A percentile compares a stretch with the other conserved stretches of the same genome.
These are phyloP conservation scores for Pomacea maculata DNA, from an alignment of 1,140 invertebrate genomes.

Conservation along the genomic window DNA sequence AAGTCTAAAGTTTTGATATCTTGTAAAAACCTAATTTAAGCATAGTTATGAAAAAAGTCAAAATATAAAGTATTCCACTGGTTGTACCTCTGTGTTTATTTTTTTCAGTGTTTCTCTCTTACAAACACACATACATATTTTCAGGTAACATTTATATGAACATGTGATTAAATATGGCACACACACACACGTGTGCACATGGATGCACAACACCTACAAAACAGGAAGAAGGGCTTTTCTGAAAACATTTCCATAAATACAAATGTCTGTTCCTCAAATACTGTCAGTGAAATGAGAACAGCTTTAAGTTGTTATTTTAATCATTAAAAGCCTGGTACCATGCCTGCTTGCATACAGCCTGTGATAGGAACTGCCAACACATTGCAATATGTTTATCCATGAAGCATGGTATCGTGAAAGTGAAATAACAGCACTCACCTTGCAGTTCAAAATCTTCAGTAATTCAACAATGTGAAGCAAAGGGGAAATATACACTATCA, in stretches of 20 bases:
- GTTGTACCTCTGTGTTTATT: no score
- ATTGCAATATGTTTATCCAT: not conserved
- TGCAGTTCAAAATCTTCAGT: no score
- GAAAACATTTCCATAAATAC: not conserved
- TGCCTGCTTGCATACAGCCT: not conserved
- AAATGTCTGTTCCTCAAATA: no score
- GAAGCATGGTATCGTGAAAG: no score
- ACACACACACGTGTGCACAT: not conserved
- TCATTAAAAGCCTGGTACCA: not conserved
- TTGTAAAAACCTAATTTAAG: no score
- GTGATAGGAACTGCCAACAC: not conserved
- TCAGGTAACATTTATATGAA: not conserved
- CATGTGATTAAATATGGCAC: slow-evolving; percentile 1
- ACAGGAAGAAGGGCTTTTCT: not conserved
- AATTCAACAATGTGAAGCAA: no score
- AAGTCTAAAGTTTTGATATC: no score
- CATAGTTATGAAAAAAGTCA: no score
- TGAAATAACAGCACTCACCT: no score
- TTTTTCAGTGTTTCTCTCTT: not conserved
- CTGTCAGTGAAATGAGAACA: not conserved
- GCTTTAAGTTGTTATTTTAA: not conserved
- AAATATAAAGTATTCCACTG: no score
- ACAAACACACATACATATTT: not conserved
- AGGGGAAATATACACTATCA: no score
- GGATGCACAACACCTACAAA: not conserved